Evolutionary conservation across 2,113 vertebrate species (phyloP).

Genomic region (Sula dactylatra): DNA sequence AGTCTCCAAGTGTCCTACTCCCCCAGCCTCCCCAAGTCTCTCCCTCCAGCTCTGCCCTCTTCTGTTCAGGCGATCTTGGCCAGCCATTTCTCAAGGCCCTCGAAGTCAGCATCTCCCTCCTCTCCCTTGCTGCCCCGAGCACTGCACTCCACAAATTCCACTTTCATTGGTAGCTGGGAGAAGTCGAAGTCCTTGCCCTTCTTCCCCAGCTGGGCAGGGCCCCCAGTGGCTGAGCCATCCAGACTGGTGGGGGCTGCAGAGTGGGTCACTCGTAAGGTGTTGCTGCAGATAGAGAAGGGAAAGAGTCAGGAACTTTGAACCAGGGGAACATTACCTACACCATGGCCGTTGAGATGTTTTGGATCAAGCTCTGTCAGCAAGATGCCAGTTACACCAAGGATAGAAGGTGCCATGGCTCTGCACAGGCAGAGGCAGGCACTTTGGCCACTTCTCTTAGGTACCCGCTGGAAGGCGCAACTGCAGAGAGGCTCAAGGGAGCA

Average conservation of each 20-base stretch:
- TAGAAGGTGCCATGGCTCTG: background rate
- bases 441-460: background rate
- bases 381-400: background rate
- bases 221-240: constrained; percentile 79
- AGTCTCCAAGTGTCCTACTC: background rate
- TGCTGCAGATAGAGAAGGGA: constrained; percentile 73
- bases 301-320: background rate
- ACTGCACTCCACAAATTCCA: constrained; percentile 94
- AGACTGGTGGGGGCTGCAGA: constrained; percentile 90
- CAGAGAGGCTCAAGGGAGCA: background rate
- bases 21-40: background rate
- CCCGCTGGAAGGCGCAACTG: background rate
- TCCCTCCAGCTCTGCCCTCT: background rate
- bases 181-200: constrained; percentile 97
- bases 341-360: accelerated
- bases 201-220: constrained; percentile 83
- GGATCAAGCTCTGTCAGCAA: background rate
- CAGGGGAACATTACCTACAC: background rate
- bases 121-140: constrained; percentile 84
- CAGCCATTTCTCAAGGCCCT: constrained; percentile 85
- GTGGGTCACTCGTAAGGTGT: constrained; percentile 89
- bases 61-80: constrained; percentile 76
- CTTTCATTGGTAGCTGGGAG: constrained; percentile 87
- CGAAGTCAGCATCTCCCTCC: constrained; percentile 76
- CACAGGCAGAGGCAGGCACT: background rate